Conservation (phyloP, 2,888 invertebrate genomes). For the Brachyptera putata region DNA sequence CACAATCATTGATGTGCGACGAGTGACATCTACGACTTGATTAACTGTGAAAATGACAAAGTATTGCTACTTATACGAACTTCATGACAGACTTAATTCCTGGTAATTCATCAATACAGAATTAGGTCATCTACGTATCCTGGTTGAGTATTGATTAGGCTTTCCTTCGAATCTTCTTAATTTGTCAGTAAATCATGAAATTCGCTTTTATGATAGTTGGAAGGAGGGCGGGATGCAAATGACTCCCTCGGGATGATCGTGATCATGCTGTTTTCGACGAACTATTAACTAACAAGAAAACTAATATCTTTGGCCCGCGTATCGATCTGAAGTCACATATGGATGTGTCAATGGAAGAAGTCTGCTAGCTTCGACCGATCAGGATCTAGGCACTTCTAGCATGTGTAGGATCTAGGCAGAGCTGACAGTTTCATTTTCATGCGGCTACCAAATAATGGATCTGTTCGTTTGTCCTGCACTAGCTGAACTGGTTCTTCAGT, state of each 20-base stretch:
- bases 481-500: no score
- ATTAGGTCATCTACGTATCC: background rate
- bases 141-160: background rate
- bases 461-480: no score
- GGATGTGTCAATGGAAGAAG: no score
- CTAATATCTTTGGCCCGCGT: no score
- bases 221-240: background rate
- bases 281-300: slow-evolving; percentile 13
- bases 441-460: no score
- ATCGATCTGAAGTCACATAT: no score
- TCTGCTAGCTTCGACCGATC: no score
- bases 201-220: background rate
- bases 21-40: background rate
- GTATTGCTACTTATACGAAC: background rate
- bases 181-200: slow-evolving; percentile 2
- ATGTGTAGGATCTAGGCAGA: no score
- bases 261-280: background rate
- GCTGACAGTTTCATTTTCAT: no score
- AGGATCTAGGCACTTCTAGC: no score
- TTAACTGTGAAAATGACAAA: background rate
- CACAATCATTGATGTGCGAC: background rate
- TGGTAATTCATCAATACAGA: slow-evolving; percentile 7
- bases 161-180: background rate
- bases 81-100: slow-evolving; percentile 6
- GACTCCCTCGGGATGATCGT: background rate